Conservation (phyloP, 1,140 invertebrate genomes). For the Uloborus diversus region DNA sequence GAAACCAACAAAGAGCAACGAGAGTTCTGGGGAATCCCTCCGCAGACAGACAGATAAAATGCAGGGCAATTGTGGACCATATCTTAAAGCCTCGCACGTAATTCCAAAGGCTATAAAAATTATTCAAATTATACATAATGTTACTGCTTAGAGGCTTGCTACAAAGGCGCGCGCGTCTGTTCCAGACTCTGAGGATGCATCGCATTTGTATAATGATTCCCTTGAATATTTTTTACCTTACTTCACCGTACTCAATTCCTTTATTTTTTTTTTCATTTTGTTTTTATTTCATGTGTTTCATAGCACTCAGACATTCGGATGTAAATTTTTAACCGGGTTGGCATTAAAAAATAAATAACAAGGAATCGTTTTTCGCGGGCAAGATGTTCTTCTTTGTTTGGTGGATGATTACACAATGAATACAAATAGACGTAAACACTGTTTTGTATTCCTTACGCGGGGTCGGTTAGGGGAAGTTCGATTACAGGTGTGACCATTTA, state of each 20-base stretch:
- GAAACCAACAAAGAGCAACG: background rate
- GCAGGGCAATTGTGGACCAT: background rate
- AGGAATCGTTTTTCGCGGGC: background rate
- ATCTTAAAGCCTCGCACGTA: conserved; percentile 28
- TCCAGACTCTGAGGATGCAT: background rate
- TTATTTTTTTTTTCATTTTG: background rate
- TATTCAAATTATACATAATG: conserved; percentile 46
- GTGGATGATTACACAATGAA: conserved; percentile 42
- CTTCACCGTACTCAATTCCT: background rate
- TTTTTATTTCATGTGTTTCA: too few relatives aligned
- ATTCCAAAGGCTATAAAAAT: conserved; percentile 46
- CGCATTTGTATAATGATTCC: conserved; percentile 33
- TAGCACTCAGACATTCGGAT: too few relatives aligned
- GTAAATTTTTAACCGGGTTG: conserved; percentile 40
- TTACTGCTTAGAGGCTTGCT: background rate
- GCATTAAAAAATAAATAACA: conserved; percentile 3
- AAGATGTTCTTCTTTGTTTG: conserved; percentile 18
- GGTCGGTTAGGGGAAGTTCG: background rate
- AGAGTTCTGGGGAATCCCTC: background rate
- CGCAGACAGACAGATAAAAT: background rate
- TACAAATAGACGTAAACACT: conserved; percentile 36
- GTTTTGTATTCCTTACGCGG: conserved; percentile 12
- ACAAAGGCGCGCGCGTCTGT: background rate
- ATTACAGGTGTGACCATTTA: background rate
- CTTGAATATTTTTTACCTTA: too few relatives aligned